Evolutionary conservation across 2,797 vertebrate species (phyloP), one percentile per base, ranked within the genome.

Genomic region (Gila robusta): DNA sequence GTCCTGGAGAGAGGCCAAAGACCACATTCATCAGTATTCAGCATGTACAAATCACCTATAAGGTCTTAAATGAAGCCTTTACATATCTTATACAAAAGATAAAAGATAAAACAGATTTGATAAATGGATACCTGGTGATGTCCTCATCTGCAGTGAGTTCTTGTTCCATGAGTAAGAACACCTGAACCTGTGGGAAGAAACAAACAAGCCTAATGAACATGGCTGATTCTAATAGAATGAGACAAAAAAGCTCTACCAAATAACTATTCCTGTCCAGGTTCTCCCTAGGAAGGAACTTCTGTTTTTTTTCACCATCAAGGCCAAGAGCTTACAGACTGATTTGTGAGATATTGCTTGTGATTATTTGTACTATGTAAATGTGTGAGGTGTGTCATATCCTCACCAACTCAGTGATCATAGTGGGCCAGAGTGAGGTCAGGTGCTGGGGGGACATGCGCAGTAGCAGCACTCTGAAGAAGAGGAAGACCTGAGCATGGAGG

Each of bases 361-460:
- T 54, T 14, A 41, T 10, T n/a, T 41, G 4, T 79, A 19, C 28
- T 52, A 70, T 37, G 79, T 17, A 69, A 81, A 41, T 84, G 35
- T 76, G 67, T 26, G n/a, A 37, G 72, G 70, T 47, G 67, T 82
- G 44, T 81, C 32, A n/a, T 11, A 72, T 8, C 17, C 35, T 96
- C 90, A 99, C 98, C 96, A 99, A 95, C 90, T 99, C 98, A 32
- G 98, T 99, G 94, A 99, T 99, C 98, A 99, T 99, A 81, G 98
- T 99, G 72, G 98, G 98, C 98, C 98, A 99, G 84, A 99, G 96
- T 0, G 98, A 99, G 89, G 98, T 99, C 91, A 99, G 97, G 91
- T 99, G 98, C 89, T 99, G 98, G 9, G 98, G 98, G 80, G 98
- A 99, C 96, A 99, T 98, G 92, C 98, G 96, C 91, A 99, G 96